Percentiles rank a stretch among this genome's conserved stretches.
phyloP scores from a whole-genome alignment of 2,888 invertebrate genomes.

The Tetranychus truncatus region DNA sequence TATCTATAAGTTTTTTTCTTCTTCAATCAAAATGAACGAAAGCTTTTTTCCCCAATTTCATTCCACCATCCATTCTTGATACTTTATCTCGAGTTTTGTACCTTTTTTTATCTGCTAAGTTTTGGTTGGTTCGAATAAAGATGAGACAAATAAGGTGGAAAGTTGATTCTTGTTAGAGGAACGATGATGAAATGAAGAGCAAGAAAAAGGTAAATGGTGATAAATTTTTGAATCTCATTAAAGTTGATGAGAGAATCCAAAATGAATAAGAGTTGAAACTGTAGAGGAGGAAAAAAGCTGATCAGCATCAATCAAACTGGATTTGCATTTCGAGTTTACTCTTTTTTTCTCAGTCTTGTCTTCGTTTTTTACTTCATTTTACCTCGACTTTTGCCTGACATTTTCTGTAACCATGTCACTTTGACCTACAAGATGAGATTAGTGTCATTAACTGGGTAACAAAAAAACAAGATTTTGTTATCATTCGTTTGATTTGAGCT shows the following conservation, averaged over 20 bases:
- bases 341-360: neutral
- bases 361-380: neutral
- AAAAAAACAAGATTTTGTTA: neutral
- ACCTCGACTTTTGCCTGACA: neutral
- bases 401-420: neutral
- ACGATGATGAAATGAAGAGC: neutral
- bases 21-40: neutral
- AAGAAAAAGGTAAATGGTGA: neutral
- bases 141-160: too few relatives aligned
- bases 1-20: neutral
- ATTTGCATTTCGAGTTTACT: neutral
- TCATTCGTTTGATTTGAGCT: too few relatives aligned
- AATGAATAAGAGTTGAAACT: neutral
- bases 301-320: conserved; percentile 4
- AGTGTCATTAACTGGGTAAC: neutral
- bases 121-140: too few relatives aligned
- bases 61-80: too few relatives aligned
- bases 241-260: neutral
- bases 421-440: neutral
- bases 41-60: too few relatives aligned
- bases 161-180: too few relatives aligned
- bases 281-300: neutral
- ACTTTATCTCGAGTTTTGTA: too few relatives aligned
- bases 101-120: too few relatives aligned
- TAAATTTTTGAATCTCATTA: neutral